Conservation (phyloP, 2,113 vertebrate genomes). For the Heterochromis multidens region DNA sequence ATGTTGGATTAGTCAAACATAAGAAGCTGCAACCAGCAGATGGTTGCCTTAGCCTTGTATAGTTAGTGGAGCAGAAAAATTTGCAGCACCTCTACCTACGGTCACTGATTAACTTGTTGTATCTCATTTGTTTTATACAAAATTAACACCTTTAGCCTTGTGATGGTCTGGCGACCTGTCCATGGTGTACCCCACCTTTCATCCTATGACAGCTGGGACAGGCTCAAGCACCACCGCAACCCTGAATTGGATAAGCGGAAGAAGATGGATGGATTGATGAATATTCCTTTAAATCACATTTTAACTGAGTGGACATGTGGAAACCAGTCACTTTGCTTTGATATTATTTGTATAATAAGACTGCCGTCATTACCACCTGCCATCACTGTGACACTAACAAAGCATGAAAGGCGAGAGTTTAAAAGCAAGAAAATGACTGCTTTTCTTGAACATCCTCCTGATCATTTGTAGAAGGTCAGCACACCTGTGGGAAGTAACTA, state of each 20-base stretch:
- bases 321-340: neutral
- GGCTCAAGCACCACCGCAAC: neutral
- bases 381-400: constrained; percentile 10
- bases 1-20: neutral
- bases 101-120: neutral
- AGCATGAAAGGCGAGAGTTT: neutral
- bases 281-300: neutral
- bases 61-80: neutral
- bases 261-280: neutral
- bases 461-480: constrained; percentile 21
- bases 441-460: constrained; percentile 8
- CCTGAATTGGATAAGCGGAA: neutral
- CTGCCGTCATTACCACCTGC: neutral
- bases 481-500: constrained; percentile 27
- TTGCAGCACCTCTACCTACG: neutral
- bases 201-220: neutral
- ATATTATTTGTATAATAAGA: neutral
- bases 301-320: neutral
- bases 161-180: neutral
- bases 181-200: neutral
- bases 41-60: neutral
- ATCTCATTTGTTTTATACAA: neutral
- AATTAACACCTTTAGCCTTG: neutral
- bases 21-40: neutral
- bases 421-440: neutral